phyloP scores from a whole-genome alignment of 2,797 vertebrate genomes.

The Geotria australis region DNA sequence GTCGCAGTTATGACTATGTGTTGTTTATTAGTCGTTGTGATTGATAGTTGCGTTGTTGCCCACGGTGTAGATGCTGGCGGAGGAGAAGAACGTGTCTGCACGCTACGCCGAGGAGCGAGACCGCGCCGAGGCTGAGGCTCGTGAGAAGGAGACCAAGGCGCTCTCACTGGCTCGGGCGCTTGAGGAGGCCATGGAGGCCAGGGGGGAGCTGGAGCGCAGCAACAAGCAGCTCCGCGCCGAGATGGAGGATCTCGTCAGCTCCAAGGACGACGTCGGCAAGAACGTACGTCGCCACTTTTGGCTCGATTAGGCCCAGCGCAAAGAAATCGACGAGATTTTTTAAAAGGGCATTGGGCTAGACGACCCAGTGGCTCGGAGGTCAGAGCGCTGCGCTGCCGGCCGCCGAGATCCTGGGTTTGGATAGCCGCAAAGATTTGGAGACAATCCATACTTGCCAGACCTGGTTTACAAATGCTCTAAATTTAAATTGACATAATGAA shows the following conservation, averaged over 20 bases:
- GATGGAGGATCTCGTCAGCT: slow-evolving; percentile 58
- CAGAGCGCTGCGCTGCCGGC: too few relatives aligned
- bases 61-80: slow-evolving; percentile 19
- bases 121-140: slow-evolving; percentile 40
- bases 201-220: slow-evolving; percentile 40
- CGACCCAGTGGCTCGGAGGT: too few relatives aligned
- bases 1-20: background rate
- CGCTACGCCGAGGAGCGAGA: slow-evolving; percentile 44
- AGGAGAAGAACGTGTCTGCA: slow-evolving; percentile 45
- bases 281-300: slow-evolving; percentile 14
- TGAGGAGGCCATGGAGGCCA: slow-evolving; percentile 36
- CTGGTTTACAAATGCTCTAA: too few relatives aligned
- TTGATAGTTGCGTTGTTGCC: background rate
- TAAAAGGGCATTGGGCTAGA: too few relatives aligned
- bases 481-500: too few relatives aligned
- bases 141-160: slow-evolving; percentile 49
- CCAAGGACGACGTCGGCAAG: slow-evolving; percentile 64
- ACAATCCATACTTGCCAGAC: too few relatives aligned
- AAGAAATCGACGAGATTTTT: too few relatives aligned
- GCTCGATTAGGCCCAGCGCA: too few relatives aligned
- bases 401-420: too few relatives aligned
- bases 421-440: too few relatives aligned
- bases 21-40: background rate
- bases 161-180: slow-evolving; percentile 28
- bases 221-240: slow-evolving; percentile 46